Percentiles rank a stretch among this genome's conserved stretches.
These are phyloP conservation scores for Leucoraja ocellata DNA, from an alignment of 2,797 vertebrate species.

Conservation along the genomic window DNA sequence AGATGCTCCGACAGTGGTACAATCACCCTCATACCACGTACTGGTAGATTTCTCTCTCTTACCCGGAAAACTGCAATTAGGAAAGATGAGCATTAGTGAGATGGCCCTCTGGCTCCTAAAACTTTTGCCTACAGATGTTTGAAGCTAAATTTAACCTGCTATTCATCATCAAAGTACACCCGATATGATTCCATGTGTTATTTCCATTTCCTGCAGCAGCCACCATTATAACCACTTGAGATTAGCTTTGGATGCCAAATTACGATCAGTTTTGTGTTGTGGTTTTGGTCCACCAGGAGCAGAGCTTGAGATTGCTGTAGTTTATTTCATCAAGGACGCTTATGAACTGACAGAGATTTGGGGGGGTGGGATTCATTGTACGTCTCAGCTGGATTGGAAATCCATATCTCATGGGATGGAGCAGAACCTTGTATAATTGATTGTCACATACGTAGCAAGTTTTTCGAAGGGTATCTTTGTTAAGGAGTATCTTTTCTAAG, in stretches of 20 bases:
- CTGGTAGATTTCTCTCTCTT: neutral
- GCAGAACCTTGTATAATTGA: neutral
- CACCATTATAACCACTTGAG: neutral
- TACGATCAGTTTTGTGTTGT: slow-evolving; percentile 1
- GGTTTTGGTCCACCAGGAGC: neutral
- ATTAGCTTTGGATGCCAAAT: neutral
- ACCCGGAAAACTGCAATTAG: neutral
- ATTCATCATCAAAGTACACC: neutral
- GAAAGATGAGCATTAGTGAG: neutral
- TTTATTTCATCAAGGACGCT: neutral
- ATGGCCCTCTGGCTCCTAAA: neutral
- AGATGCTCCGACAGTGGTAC: neutral
- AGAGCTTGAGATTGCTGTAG: neutral
- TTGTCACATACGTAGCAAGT: neutral
- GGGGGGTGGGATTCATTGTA: neutral
- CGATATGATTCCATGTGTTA: neutral
- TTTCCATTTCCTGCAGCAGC: neutral
- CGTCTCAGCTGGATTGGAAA: neutral
- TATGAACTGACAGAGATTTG: neutral
- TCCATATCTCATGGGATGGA: neutral
- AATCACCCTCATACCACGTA: neutral
- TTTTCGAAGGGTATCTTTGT: neutral
- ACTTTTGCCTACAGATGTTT: neutral
- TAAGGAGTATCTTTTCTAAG: neutral
- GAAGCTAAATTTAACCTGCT: neutral